Evolutionary conservation across 1,140 invertebrate species (phyloP).

Genomic region (Temnothorax curvispinosus): DNA sequence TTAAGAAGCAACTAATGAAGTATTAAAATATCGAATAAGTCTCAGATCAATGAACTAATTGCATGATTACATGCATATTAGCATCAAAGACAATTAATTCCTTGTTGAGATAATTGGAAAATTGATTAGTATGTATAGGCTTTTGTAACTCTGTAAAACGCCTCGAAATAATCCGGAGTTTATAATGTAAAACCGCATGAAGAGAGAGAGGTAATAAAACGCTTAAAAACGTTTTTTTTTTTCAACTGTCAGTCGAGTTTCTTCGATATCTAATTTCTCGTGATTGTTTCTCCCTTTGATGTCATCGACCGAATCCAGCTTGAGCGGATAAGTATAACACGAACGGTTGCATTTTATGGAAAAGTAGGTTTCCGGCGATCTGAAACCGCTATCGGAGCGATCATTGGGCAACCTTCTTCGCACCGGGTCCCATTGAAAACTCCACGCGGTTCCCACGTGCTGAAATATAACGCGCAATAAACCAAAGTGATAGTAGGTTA

Average conservation of each 20-base stretch:
- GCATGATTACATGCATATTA: background rate
- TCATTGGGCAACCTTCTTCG: constrained; percentile 85
- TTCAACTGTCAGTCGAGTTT: background rate
- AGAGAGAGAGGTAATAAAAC: background rate
- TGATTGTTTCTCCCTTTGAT: constrained; percentile 49
- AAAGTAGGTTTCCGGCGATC: constrained; percentile 84
- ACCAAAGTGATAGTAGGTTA: constrained; percentile 85
- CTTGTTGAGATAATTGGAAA: background rate
- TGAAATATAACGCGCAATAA: constrained; percentile 85
- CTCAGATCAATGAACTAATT: background rate
- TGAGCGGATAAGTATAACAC: constrained; percentile 72
- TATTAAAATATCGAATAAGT: background rate
- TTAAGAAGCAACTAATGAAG: background rate
- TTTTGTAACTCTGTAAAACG: background rate
- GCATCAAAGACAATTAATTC: background rate
- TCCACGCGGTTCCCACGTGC: constrained; percentile 83
- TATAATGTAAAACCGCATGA: background rate
- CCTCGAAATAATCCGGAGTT: too few species aligned
- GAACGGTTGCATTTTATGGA: constrained; percentile 78
- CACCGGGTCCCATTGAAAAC: constrained; percentile 81
- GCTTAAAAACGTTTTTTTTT: background rate
- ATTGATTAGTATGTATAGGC: background rate
- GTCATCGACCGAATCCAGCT: constrained; percentile 62
- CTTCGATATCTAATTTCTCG: constrained; percentile 11
- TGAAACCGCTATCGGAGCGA: constrained; percentile 81